Evolutionary conservation across 2,888 invertebrate genomes (phyloP).

Genomic region (Andrena chrysosceles): DNA sequence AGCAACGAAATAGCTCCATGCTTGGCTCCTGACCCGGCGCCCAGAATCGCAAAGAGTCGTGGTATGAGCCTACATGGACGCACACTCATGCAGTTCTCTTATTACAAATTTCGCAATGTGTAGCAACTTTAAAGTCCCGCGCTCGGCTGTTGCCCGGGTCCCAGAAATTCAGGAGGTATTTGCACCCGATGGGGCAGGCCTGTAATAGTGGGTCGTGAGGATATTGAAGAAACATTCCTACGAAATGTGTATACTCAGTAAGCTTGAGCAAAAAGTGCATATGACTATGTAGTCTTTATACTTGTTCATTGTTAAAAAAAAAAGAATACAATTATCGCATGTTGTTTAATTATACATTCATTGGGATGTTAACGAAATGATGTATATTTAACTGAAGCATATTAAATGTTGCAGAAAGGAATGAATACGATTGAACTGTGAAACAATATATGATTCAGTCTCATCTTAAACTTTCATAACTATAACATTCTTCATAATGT

Average conservation of each 20-base stretch:
- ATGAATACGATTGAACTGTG: not conserved
- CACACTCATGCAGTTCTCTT: too few species aligned
- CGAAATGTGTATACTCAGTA: not conserved
- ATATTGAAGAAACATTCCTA: slow-evolving; percentile 43
- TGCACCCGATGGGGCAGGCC: too few species aligned
- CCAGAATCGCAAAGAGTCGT: too few species aligned
- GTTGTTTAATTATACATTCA: slow-evolving; percentile 14
- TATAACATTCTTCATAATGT: not conserved
- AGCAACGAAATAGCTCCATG: too few species aligned
- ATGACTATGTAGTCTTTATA: slow-evolving; percentile 5
- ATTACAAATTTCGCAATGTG: too few species aligned
- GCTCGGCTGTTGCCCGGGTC: too few species aligned
- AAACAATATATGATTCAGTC: not conserved
- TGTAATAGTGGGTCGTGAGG: not conserved
- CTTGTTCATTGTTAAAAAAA: not conserved
- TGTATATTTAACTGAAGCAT: slow-evolving; percentile 13
- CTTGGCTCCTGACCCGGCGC: too few species aligned
- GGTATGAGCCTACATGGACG: too few species aligned
- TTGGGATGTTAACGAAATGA: not conserved
- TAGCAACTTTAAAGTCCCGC: too few species aligned
- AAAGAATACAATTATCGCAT: slow-evolving; percentile 1
- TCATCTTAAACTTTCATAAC: not conserved
- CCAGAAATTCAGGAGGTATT: too few species aligned
- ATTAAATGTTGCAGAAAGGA: not conserved
- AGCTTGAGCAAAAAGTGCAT: not conserved